These are phyloP conservation scores for Opisthograptis luteolata DNA, from an alignment of 2,888 invertebrate genomes.

Conservation along the genomic window DNA sequence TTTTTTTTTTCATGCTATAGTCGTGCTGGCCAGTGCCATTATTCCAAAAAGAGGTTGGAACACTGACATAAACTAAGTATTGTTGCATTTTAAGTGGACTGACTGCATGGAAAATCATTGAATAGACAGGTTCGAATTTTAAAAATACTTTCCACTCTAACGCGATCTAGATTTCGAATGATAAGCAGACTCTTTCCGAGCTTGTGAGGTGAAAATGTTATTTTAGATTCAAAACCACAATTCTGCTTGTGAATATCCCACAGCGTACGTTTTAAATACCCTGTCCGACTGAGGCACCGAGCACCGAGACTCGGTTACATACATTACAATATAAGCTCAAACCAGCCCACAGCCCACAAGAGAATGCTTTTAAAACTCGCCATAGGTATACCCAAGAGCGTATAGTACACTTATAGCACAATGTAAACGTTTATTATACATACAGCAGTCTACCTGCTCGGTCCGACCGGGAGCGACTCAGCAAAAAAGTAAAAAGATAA, in stretches of 20 bases:
- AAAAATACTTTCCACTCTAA: too few species aligned
- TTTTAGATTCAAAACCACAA: slow-evolving; percentile 6
- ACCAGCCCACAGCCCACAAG: slow-evolving; percentile 35
- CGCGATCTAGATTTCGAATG: too few species aligned
- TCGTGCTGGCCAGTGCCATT: too few species aligned
- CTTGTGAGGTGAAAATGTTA: too few species aligned
- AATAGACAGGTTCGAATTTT: too few species aligned
- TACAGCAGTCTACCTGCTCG: slow-evolving; percentile 74
- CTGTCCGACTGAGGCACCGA: slow-evolving; percentile 27
- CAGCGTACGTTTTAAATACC: slow-evolving; percentile 29
- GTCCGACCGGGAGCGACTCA: slow-evolving; percentile 64
- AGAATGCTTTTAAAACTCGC: slow-evolving; percentile 42
- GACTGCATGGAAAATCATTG: too few species aligned
- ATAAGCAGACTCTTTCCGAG: too few species aligned
- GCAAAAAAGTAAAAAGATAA: slow-evolving; percentile 80
- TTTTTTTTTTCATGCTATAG: too few species aligned
- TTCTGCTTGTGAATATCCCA: slow-evolving; percentile 22
- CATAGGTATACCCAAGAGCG: slow-evolving; percentile 36
- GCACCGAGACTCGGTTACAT: too few species aligned
- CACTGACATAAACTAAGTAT: too few species aligned
- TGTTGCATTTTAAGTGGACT: too few species aligned
- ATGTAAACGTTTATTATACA: slow-evolving; percentile 63
- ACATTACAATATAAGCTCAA: slow-evolving; percentile 28
- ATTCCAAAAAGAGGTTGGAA: too few species aligned
- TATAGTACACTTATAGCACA: slow-evolving; percentile 46